These are phyloP conservation scores for Erebia palarica DNA, from an alignment of 2,888 invertebrate species.

Conservation along the genomic window DNA sequence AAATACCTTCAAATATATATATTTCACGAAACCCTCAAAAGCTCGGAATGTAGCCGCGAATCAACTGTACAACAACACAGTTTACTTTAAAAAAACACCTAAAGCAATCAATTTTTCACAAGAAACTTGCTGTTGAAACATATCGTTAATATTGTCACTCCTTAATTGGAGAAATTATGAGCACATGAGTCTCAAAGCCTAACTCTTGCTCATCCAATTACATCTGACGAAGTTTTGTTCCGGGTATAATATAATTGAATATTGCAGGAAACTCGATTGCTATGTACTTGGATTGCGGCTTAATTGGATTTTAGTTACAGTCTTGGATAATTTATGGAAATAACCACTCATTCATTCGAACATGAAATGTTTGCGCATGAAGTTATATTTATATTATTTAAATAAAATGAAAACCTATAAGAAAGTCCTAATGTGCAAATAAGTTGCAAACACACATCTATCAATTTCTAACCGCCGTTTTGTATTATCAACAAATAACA, in stretches of 20 bases:
- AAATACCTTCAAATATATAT: no score
- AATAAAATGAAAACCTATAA: no score
- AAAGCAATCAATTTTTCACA: no score
- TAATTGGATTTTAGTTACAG: slow-evolving; percentile 21
- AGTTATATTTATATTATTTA: not conserved
- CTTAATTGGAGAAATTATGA: slow-evolving; percentile 14
- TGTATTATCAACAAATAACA: no score
- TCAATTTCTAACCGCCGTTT: no score
- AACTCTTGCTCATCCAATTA: slow-evolving; percentile 23
- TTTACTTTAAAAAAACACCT: no score
- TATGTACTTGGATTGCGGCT: slow-evolving; percentile 33
- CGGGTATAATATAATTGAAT: slow-evolving; percentile 40
- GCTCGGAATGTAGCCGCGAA: no score
- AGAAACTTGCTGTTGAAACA: not conserved
- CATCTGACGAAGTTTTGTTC: slow-evolving; percentile 35
- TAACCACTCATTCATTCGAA: not conserved
- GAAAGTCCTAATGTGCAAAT: no score
- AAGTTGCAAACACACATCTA: no score
- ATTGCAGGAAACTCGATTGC: slow-evolving; percentile 38
- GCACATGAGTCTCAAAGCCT: slow-evolving; percentile 8
- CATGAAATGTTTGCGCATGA: not conserved
- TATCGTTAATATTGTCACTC: slow-evolving; percentile 5
- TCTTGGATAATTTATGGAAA: slow-evolving; percentile 5
- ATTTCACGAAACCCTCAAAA: no score
- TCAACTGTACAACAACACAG: no score